Evolutionary conservation across 2,113 vertebrate species (phyloP), one percentile per base, ranked within the genome.

Genomic region (Tretioscincus oriximinensis): DNA sequence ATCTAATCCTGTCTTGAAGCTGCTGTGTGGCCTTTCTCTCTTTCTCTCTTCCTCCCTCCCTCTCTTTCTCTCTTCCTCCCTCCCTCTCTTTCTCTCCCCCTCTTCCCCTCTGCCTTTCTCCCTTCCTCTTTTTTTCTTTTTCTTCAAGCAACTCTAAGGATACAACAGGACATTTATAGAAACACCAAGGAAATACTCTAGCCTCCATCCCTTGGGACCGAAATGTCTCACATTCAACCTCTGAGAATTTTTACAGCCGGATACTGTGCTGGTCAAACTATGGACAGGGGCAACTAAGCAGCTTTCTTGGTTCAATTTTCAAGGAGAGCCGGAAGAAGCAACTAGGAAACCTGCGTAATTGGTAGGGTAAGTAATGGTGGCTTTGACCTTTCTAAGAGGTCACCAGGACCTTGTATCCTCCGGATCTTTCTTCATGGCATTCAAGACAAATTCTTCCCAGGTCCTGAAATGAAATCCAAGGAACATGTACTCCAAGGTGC

Each of bases 201-300:
- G 12, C 66, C 0, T 0, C 28, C 74, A 1, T 0, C 51, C 89
- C 77, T 41, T 75, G 31, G 0, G 76, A 87, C 81, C 69, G 85
- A 81, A 79, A 88, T 83, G 77, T 83, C 31, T 86, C 86, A 78
- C 0, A 0, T 66, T 61, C 60, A 76, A 47, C 28, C 79, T 75
- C 64, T 78, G 31, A 78, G 26, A 47, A 64, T 80, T 75, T 87
- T 73, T 63, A 12, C 73, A 87, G 61, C 72, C 83, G 77, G 81
- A 60, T 22, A 2, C 73, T 80, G 45, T 35, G 82, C 61, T 84
- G 71, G 61, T 14, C 26, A 41, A 1, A 8, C 66, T 72, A 24
- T 26, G 41, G 76, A 73, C 12, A 12, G 0, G 41, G 73, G 45
- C 81, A 82, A 35, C 71, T 84, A 71, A 82, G 58, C 81, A 45